Evolutionary conservation across 2,113 vertebrate genomes (phyloP).

Genomic region (Acanthochromis polyacanthus): DNA sequence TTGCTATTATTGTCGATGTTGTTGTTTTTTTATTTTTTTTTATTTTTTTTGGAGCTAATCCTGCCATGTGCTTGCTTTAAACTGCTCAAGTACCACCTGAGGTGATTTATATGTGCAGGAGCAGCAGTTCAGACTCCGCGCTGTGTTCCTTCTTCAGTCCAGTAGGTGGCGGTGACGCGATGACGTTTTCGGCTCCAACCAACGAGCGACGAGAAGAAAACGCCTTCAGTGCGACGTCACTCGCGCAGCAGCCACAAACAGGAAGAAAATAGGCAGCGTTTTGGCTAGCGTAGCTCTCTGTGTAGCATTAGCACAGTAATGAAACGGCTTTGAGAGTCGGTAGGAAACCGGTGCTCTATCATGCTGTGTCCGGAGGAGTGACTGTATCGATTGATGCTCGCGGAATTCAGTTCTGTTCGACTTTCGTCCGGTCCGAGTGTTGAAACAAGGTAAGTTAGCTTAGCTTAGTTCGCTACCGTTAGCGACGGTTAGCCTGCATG

Average conservation of each 20-base stretch:
- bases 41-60: too few relatives aligned
- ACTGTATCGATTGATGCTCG: constrained; percentile 21
- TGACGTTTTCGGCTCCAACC: accelerated
- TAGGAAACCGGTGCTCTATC: constrained; percentile 25
- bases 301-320: constrained; percentile 36
- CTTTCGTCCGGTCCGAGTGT: constrained; percentile 75
- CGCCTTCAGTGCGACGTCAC: constrained; percentile 17
- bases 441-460: constrained; percentile 81
- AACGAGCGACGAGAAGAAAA: neutral
- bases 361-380: constrained; percentile 74
- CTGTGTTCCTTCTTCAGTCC: neutral
- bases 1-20: too few relatives aligned
- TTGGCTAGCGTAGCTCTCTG: constrained; percentile 10
- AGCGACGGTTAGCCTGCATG: constrained; percentile 20
- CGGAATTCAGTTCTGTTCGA: constrained; percentile 38
- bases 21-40: too few relatives aligned
- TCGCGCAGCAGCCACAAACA: constrained; percentile 38
- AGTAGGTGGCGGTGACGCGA: constrained; percentile 5
- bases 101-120: too few relatives aligned
- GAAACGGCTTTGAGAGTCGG: constrained; percentile 43
- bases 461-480: constrained; percentile 18
- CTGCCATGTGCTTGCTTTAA: too few relatives aligned
- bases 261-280: constrained; percentile 73
- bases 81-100: too few relatives aligned
- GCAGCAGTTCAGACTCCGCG: too few relatives aligned